Evolutionary conservation across 2,113 vertebrate species (phyloP).

Genomic region (Larimichthys polyactis): DNA sequence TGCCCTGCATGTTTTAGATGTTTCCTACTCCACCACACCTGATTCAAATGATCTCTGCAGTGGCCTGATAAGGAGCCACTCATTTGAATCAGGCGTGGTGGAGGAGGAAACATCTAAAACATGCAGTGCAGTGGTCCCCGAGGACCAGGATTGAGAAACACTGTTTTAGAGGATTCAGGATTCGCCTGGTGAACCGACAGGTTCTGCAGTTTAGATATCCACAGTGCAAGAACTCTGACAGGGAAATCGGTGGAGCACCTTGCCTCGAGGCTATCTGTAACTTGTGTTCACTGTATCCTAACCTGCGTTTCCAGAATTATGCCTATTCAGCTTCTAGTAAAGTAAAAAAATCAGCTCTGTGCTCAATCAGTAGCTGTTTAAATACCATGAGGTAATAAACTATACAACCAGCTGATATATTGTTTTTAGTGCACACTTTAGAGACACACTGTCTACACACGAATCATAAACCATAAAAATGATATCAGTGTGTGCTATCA

Average conservation of each 20-base stretch:
- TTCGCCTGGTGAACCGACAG: constrained; percentile 5
- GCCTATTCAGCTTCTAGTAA: neutral
- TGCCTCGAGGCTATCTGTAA: neutral
- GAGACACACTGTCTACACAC: neutral
- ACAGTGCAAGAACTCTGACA: neutral
- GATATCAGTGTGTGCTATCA: neutral
- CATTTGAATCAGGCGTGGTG: too few relatives aligned
- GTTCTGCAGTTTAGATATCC: neutral
- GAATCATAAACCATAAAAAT: neutral
- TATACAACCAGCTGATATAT: neutral
- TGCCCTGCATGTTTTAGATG: too few relatives aligned
- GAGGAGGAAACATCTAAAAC: too few relatives aligned
- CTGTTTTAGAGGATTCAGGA: neutral
- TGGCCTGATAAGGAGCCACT: too few relatives aligned
- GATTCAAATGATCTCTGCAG: too few relatives aligned
- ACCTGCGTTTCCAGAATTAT: neutral
- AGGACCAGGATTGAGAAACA: too few relatives aligned
- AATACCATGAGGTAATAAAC: neutral
- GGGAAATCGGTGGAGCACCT: neutral
- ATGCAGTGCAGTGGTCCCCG: too few relatives aligned
- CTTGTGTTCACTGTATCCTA: neutral
- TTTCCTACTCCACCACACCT: too few relatives aligned
- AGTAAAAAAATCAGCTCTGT: too few relatives aligned
- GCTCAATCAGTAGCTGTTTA: neutral
- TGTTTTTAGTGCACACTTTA: neutral